phyloP scores from a whole-genome alignment of 2,113 vertebrate species.

The Labeo rohita region DNA sequence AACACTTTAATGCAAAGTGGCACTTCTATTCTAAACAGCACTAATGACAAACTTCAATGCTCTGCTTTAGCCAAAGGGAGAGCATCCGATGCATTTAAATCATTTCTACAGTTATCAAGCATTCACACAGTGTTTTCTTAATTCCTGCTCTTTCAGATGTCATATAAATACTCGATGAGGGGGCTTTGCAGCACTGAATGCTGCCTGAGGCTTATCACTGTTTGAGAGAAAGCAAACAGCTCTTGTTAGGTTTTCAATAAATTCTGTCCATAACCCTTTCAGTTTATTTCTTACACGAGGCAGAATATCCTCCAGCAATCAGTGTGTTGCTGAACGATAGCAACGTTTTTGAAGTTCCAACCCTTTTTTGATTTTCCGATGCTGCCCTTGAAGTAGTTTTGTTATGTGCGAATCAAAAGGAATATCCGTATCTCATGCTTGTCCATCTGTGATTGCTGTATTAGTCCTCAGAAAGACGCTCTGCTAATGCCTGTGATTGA shows the following conservation, averaged over 20 bases:
- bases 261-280: slow-evolving; percentile 59
- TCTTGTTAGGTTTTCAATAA: slow-evolving; percentile 64
- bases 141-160: slow-evolving; percentile 36
- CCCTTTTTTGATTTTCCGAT: slow-evolving; percentile 1
- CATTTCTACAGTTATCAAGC: slow-evolving; percentile 16
- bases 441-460: not conserved
- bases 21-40: slow-evolving; percentile 8
- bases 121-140: slow-evolving; percentile 34
- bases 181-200: slow-evolving; percentile 55
- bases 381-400: slow-evolving; percentile 16
- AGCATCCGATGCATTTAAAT: slow-evolving; percentile 31
- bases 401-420: slow-evolving; percentile 17
- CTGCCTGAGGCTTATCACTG: slow-evolving; percentile 71
- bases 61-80: not conserved
- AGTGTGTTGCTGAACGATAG: not conserved
- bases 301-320: slow-evolving; percentile 43
- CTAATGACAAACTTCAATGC: slow-evolving; percentile 14
- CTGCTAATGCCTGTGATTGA: not conserved
- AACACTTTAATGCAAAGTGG: not conserved
- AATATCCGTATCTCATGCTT: slow-evolving; percentile 14
- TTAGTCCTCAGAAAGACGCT: not conserved
- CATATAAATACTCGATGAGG: slow-evolving; percentile 49
- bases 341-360: slow-evolving; percentile 2
- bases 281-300: slow-evolving; percentile 52
- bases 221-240: slow-evolving; percentile 52